A percentile compares a stretch with the other conserved stretches of the same genome.
phyloP scores from a whole-genome alignment of 2,113 vertebrate species.

The Sphyrna mokarran region DNA sequence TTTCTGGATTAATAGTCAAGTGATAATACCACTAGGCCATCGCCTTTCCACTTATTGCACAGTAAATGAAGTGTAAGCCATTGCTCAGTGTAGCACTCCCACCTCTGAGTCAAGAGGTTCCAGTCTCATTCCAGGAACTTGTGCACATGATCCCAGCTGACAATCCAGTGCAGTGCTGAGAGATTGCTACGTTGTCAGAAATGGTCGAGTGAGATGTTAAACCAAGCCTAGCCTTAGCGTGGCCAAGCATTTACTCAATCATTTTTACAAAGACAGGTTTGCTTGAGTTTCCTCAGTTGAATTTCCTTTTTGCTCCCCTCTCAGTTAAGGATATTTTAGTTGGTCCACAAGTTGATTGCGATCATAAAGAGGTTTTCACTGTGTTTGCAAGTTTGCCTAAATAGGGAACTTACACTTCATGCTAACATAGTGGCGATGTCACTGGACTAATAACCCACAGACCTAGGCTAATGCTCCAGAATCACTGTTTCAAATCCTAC shows the following conservation, averaged over 20 bases:
- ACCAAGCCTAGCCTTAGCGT: not conserved
- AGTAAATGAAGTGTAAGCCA: not conserved
- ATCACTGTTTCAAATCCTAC: no score
- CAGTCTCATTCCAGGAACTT: not conserved
- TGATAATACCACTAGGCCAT: no score
- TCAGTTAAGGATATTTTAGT: not conserved
- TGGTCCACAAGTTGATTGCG: not conserved
- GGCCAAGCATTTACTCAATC: not conserved
- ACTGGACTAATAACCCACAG: no score
- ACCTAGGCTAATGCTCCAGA: no score
- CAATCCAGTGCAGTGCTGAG: not conserved
- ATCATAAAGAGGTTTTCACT: not conserved
- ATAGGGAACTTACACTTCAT: not conserved
- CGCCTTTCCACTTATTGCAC: no score
- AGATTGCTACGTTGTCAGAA: not conserved
- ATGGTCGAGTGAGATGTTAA: not conserved
- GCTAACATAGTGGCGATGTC: no score
- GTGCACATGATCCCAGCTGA: not conserved
- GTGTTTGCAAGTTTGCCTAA: not conserved
- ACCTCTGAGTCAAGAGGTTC: not conserved
- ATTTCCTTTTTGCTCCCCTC: not conserved
- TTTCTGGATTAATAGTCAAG: no score
- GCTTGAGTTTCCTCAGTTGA: not conserved
- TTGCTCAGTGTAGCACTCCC: not conserved
- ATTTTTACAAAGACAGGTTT: not conserved